A percentile compares a stretch with the other conserved stretches of the same genome.
phyloP scores from a whole-genome alignment of 2,113 vertebrate genomes.

The Hiodon tergisus region DNA sequence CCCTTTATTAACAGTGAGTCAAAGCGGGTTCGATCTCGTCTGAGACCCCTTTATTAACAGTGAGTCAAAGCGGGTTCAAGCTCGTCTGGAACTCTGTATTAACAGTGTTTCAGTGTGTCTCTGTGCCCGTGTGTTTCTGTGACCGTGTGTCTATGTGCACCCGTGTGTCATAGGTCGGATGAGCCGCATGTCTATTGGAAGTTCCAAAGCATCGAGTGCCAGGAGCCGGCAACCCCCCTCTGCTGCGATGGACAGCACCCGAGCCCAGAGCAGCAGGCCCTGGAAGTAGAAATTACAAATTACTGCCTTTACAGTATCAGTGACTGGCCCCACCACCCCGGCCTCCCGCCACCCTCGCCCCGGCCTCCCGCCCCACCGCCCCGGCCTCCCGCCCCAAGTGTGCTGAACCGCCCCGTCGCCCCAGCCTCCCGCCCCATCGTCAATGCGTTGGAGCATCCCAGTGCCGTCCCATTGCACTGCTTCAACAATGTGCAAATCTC shows the following conservation, averaged over 20 bases:
- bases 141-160: neutral
- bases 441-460: neutral
- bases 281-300: constrained; percentile 69
- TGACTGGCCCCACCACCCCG: neutral
- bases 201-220: constrained; percentile 47
- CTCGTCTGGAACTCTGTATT: neutral
- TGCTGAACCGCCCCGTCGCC: neutral
- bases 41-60: neutral
- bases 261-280: constrained; percentile 61
- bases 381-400: neutral
- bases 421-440: neutral
- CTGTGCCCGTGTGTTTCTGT: neutral
- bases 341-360: too few species aligned
- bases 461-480: too few species aligned
- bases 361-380: neutral
- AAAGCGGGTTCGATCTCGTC: neutral
- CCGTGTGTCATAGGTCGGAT: constrained; percentile 61
- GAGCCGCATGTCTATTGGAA: constrained; percentile 61
- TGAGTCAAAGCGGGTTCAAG: too few species aligned
- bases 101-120: neutral
- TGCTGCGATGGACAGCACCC: constrained; percentile 25
- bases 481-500: too few species aligned
- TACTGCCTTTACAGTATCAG: neutral
- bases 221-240: constrained; percentile 54
- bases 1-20: neutral